Base-by-base conservation (phyloP, 64 coral and sea anemone species). In the Montipora cactus region DNA sequence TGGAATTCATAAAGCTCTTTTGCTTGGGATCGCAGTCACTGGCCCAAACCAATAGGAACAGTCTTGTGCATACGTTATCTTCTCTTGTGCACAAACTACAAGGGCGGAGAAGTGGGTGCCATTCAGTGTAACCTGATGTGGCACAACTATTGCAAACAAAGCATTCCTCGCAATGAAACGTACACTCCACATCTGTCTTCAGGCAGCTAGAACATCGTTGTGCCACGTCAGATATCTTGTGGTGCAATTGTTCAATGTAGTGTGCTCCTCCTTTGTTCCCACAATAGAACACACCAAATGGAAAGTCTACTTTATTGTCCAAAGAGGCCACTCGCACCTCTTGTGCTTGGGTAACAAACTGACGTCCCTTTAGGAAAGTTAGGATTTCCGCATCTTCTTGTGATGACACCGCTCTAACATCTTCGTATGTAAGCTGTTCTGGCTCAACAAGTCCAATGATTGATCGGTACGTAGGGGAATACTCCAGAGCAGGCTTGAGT, bases 1-100 rank as follows among this genome's bases (percentile, higher is more conserved):
- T 91, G 22, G 89, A 81, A 62, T 80, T 91, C 74, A 90, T 79
- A 78, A 90, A 90, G 72, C 88, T 90, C 69, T 90, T 90, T 62
- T 90, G 88, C 76, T 90, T 86, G 45, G 88, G 88, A 59, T 90
- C 88, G 37, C 74, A 90, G 74, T 90, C 88, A 52, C 74, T 90
- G 58, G 45, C 25, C 88, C 88, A 90, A 51, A 78, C 72, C 74
- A 90, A 78, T 78, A 74, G 88, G 25, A 78, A 37, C 88, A 89
- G 74, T 73, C 88, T 77, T 47, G 75, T 78, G 75, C 88, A 89
- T 76, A 89, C 73, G n/a, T 79, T 78, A 74, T 88, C 69, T 46
- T 89, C 68, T 77, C 49, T 59, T 0, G 64, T 49, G 75, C 88
- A 78, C n/a, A 78, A 37, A 76, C 75, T 44, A 73, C 73, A 89